Evolutionary conservation across 2,888 invertebrate species (phyloP).

Genomic region (Philereme vetulata): DNA sequence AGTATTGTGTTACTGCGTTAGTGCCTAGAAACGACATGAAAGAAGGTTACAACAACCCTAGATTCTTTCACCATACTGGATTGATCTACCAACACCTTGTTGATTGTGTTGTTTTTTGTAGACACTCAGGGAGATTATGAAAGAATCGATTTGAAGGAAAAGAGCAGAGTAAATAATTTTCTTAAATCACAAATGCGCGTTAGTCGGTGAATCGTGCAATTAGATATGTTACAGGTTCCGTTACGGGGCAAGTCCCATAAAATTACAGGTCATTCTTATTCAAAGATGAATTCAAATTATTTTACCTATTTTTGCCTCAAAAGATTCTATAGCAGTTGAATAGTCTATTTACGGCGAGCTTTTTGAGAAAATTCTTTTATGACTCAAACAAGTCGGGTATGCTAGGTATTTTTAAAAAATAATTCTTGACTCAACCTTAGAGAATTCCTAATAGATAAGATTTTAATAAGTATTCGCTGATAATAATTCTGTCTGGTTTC

Average conservation of each 20-base stretch:
- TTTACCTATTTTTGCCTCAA: neutral
- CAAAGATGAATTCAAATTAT: neutral
- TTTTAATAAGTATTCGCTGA: neutral
- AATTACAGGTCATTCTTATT: neutral
- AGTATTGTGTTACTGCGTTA: too few relatives aligned
- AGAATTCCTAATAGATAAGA: neutral
- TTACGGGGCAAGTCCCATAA: neutral
- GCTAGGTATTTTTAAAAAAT: slow-evolving; percentile 6
- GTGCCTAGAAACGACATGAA: too few relatives aligned
- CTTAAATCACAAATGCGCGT: too few relatives aligned
- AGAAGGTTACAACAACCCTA: too few relatives aligned
- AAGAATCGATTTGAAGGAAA: too few relatives aligned
- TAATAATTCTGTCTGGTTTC: slow-evolving; percentile 2
- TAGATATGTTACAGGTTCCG: neutral
- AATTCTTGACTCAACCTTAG: slow-evolving; percentile 2
- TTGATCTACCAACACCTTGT: too few relatives aligned
- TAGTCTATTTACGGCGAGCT: neutral
- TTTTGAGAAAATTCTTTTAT: slow-evolving; percentile 15
- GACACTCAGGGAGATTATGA: too few relatives aligned
- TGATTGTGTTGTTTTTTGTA: too few relatives aligned
- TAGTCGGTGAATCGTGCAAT: too few relatives aligned
- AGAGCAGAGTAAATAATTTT: too few relatives aligned
- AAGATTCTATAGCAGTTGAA: neutral
- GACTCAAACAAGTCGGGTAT: slow-evolving; percentile 7
- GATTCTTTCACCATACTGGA: too few relatives aligned